A percentile compares a stretch with the other conserved stretches of the same genome.
These are phyloP conservation scores for Scaptomyza flava DNA, from an alignment of 2,888 invertebrate species.

Conservation along the genomic window DNA sequence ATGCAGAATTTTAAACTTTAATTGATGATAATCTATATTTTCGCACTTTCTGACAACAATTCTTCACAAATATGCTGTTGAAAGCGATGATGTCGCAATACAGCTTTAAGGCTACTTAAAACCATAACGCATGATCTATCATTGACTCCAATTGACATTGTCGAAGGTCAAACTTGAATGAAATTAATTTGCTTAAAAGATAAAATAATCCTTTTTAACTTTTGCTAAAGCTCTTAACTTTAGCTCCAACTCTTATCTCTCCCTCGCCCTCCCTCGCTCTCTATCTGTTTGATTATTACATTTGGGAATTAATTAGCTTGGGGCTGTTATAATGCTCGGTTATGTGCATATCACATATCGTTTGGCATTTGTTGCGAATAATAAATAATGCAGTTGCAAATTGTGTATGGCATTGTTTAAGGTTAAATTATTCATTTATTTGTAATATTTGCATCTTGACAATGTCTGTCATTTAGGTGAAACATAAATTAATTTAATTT, in stretches of 20 bases:
- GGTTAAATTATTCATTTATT: slow-evolving; percentile 71
- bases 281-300: slow-evolving; percentile 3
- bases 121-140: neutral
- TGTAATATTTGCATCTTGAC: slow-evolving; percentile 74
- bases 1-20: too few species aligned
- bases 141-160: neutral
- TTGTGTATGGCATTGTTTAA: slow-evolving; percentile 52
- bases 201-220: neutral
- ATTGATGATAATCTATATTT: too few species aligned
- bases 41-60: neutral
- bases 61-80: neutral
- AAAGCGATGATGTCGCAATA: neutral
- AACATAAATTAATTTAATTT: slow-evolving; percentile 73
- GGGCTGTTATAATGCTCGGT: slow-evolving; percentile 25
- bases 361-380: slow-evolving; percentile 44
- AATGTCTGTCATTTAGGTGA: slow-evolving; percentile 76
- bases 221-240: neutral
- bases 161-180: too few species aligned
- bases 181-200: neutral
- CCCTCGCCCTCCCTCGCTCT: neutral
- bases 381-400: slow-evolving; percentile 52
- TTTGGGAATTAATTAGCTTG: slow-evolving; percentile 37
- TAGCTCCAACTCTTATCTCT: neutral
- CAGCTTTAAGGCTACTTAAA: neutral
- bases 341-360: slow-evolving; percentile 45